Percentiles rank a stretch among this genome's conserved stretches.
Evolutionary conservation across 1,140 invertebrate species (phyloP).

Genomic region (Drosophila azteca): DNA sequence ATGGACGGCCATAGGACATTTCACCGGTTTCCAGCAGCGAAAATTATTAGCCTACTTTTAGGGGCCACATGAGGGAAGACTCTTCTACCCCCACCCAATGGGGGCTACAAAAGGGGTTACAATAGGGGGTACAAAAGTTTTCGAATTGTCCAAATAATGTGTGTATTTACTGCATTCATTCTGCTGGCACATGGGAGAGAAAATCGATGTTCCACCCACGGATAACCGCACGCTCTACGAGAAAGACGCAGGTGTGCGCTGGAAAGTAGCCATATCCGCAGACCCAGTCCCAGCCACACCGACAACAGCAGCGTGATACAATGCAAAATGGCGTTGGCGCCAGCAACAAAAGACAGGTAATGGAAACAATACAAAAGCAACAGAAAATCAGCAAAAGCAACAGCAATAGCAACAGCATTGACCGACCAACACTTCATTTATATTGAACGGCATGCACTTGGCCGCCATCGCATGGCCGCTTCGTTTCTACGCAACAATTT

Average conservation of each 20-base stretch:
- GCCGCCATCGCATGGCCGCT: conserved; percentile 53
- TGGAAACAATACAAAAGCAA: conserved; percentile 13
- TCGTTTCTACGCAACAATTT: conserved; percentile 81
- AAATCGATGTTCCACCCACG: conserved; percentile 32
- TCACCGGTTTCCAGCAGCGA: not conserved
- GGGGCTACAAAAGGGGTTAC: not conserved
- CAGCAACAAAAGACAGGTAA: conserved; percentile 34
- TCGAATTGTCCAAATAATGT: not conserved
- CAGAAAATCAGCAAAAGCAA: conserved; percentile 7
- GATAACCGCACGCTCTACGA: not conserved
- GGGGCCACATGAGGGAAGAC: not conserved
- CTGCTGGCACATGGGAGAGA: conserved; percentile 5
- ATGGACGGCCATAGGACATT: no score
- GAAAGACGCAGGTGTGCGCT: conserved; percentile 20
- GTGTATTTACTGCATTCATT: conserved; percentile 23
- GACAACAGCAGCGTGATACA: conserved; percentile 55
- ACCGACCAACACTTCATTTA: conserved; percentile 55
- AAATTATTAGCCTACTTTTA: conserved; percentile 31
- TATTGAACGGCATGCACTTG: conserved; percentile 70
- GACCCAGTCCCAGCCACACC: conserved; percentile 26
- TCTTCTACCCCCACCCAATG: not conserved
- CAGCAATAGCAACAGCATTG: conserved; percentile 23
- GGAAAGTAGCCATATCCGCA: conserved; percentile 34
- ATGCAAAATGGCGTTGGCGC: conserved; percentile 73
- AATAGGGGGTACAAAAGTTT: not conserved